These are phyloP conservation scores for Neocrepidodera transversa DNA, from an alignment of 2,888 invertebrate species.

Conservation along the genomic window DNA sequence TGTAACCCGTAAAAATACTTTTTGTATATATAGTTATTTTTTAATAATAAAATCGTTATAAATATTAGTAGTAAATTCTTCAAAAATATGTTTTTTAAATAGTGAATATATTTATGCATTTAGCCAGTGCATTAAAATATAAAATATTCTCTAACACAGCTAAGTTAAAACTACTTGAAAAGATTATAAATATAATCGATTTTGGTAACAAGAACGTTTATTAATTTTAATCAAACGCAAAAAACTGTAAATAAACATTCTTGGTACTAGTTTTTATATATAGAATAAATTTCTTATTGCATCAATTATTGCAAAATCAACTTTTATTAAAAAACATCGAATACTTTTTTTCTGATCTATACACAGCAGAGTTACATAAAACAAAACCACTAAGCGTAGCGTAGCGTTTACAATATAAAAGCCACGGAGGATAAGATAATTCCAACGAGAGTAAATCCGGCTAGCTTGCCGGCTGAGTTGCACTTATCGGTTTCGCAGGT, in stretches of 20 bases:
- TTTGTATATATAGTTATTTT: neutral
- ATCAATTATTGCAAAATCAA: neutral
- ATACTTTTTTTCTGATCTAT: neutral
- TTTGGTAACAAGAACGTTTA: no score
- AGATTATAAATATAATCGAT: neutral
- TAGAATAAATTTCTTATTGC: no score
- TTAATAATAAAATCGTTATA: neutral
- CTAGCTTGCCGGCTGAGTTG: slow-evolving; percentile 49
- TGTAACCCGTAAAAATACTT: slow-evolving; percentile 5
- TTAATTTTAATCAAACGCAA: no score
- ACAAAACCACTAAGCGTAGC: neutral
- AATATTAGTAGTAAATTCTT: neutral
- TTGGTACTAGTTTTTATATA: no score
- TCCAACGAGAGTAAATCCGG: slow-evolving; percentile 46
- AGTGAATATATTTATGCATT: no score
- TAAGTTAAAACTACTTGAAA: neutral
- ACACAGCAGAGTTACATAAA: neutral
- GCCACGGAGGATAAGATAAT: slow-evolving; percentile 49
- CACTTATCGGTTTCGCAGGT: slow-evolving; percentile 55
- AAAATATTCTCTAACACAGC: neutral
- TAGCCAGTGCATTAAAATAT: neutral
- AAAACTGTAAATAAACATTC: no score
- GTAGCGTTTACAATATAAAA: slow-evolving; percentile 49
- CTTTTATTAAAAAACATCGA: slow-evolving; percentile 1
- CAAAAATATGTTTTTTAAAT: neutral